Base-by-base conservation (phyloP, 92 coral and sea anemone genomes). In the Parazoanthus atlanticus region DNA sequence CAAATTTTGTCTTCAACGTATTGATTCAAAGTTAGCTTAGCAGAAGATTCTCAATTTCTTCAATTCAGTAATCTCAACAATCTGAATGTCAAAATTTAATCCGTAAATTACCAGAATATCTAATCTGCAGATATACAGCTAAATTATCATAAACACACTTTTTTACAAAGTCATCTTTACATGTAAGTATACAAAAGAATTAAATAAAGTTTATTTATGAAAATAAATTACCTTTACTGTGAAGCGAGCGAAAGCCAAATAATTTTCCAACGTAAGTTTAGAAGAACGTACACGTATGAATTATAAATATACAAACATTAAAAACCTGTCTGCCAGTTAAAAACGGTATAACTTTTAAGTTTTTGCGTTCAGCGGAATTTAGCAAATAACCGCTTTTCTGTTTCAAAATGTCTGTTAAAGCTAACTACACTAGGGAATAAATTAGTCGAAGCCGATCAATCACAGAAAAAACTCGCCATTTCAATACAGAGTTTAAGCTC, bases 141-240 rank as follows among this genome's bases (percentile, higher is more conserved):
- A 58, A 31, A 23, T 80, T 36, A 56, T 56, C 52, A 32, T 80
- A 17, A 36, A 21, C 36, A 36, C 29, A 2, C 15, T 40, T 34
- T 36, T 19, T 23, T 9, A 76, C 6, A 25, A n/a, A 76, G 4
- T 25, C 49, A 16, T n/a, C 17, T 33, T 33, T 36, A 36, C 1
- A 36, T 75, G 46, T 75, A 21, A 36, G 46, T 15, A 36, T 58
- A 58, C 69, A 52, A 80, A 80, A 79, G 25, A 64, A 80, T 61
- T 46, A 46, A 46, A 80, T 33, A 29, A 80, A 61, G 41, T 79
- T 80, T 52, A 52, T 12, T 52, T 52, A 26, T 56, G 19, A 80
- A 80, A 56, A 80, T 75, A 75, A 75, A 61, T 80, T 80, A 80
- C 26, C 71, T 80, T 80, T 29, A 80, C 47, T 56, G 36, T 11